Percentiles rank a stretch among this genome's conserved stretches.
Conservation (phyloP, 2,888 invertebrate genomes). For the Anoplius nigerrimus region DNA sequence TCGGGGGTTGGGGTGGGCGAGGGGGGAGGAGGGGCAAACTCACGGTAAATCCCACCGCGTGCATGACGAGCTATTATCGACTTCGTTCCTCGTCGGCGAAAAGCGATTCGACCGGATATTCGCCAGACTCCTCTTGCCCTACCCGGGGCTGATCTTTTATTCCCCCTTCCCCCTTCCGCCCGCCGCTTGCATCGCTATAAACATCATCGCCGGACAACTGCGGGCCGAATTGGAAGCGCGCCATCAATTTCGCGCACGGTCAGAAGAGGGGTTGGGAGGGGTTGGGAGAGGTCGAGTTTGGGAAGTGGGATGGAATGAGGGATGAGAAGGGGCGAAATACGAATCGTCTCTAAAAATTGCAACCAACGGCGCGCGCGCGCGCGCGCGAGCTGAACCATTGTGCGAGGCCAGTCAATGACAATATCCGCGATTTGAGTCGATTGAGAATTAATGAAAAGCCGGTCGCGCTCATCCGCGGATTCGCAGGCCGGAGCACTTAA, state of each 20-base stretch:
- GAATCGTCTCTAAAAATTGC: no score
- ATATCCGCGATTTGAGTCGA: no score
- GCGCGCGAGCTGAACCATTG: constrained; percentile 12
- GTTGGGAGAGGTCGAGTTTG: no score
- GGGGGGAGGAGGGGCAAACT: no score
- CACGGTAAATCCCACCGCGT: constrained; percentile 32
- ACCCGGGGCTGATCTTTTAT: neutral
- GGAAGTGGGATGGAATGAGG: no score
- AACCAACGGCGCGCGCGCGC: neutral
- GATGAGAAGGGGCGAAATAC: constrained; percentile 2
- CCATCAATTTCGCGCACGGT: constrained; percentile 26
- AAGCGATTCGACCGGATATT: no score
- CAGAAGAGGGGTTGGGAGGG: no score
- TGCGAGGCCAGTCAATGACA: no score
- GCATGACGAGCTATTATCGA: constrained; percentile 16
- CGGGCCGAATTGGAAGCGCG: constrained; percentile 32
- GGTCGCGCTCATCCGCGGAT: constrained; percentile 11
- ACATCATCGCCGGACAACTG: constrained; percentile 2
- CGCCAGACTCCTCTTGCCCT: no score
- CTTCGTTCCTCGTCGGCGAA: constrained; percentile 3
- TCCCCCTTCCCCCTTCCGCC: no score
- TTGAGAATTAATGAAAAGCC: constrained; percentile 26
- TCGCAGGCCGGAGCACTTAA: constrained; percentile 29
- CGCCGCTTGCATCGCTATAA: neutral
- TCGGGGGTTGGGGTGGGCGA: no score